Evolutionary conservation across 1,140 invertebrate genomes (phyloP), one percentile per base, ranked within the genome.

Genomic region (Telenomus remus): DNA sequence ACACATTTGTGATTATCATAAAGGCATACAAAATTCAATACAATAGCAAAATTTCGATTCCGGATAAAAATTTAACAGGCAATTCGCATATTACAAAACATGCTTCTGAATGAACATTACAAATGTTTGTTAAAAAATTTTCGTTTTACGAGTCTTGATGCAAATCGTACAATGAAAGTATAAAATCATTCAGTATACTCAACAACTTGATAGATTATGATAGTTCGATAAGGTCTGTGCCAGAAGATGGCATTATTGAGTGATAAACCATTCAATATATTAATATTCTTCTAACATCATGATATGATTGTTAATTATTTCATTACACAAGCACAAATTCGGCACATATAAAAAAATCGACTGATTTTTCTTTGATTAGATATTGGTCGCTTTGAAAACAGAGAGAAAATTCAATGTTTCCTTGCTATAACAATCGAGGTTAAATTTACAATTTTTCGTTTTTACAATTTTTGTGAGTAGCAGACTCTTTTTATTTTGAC

Each of bases 291-390:
- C 12, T 43, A 60, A 54, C 50, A 53, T 60, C 33, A 0, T 60
- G 65, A 60, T 55, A 54, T 55, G 49, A 48, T 60, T 59, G 59
- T 68, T 34, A 53, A 68, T 46, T 39, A 42, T 53, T 65, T 35
- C 10, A 37, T 35, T 55, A 47, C 54, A 59, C 27, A 59, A 68
- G 64, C 55, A 16, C 46, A 44, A 68, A 59, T 51, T 68, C 33
- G 35, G 54, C 46, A 46, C 39, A 47, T 68, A 42, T 43, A 27
- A 68, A 60, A 60, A 51, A 51, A 33, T 56, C 53, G 47, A 51
- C 27, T 35, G 37, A 48, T 34, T 46, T 69, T 27, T 27, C 19
- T 27, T 27, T 1, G 19, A 27, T 27, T 27, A 27, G 19, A 54
- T 14, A 37, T 47, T 27, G 42, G n/a, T 60, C 5, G 15, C 43